Evolutionary conservation across 2,888 invertebrate species (phyloP), one percentile per base, ranked within the genome.

Genomic region (Operophtera brumata): DNA sequence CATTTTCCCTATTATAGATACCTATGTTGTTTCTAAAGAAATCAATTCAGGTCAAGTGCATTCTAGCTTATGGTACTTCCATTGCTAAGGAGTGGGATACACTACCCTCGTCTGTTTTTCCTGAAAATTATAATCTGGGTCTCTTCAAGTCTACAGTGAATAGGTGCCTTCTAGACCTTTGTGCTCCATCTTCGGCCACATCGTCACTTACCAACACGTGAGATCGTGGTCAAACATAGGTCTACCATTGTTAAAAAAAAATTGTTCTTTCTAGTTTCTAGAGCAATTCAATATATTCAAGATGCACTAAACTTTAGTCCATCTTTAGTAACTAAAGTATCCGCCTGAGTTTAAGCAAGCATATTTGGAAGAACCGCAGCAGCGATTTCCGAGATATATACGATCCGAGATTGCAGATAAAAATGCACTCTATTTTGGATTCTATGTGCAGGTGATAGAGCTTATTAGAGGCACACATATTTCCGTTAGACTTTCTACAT

Each of bases 281-380:
- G 32, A n/a, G 3, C 34, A 25, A 47, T 52, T 52, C 32, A 39
- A 20, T 20, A 20, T 20, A 20, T 20, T 20, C 20, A 30, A 49
- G 25, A 45, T 20, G 20, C 20, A 20, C 4, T 20, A 20, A 3
- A 20, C 20, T 20, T 20, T 3, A 20, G 20, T 20, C 20, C 20
- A 20, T 20, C 20, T 20, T 20, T 20, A 52, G 44, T 45, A 36
- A 48, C 48, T 52, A 52, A 53, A 57, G 41, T 42, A 57, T 57
- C 52, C 36, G 43, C 35, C 48, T 32, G 48, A 57, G 52, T 52
- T 52, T 57, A 57, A 52, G 52, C 45, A 48, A 57, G 57, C 57
- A 57, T 57, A 57, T 57, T 52, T 57, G 57, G 44, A 57, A 34
- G 45, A 37, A 34, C 42, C 41, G 46, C 20, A 7, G 30, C 47